Evolutionary conservation across 2,888 invertebrate species (phyloP), one percentile per base, ranked within the genome.

Genomic region (Pyrrhopygopsis socrates): DNA sequence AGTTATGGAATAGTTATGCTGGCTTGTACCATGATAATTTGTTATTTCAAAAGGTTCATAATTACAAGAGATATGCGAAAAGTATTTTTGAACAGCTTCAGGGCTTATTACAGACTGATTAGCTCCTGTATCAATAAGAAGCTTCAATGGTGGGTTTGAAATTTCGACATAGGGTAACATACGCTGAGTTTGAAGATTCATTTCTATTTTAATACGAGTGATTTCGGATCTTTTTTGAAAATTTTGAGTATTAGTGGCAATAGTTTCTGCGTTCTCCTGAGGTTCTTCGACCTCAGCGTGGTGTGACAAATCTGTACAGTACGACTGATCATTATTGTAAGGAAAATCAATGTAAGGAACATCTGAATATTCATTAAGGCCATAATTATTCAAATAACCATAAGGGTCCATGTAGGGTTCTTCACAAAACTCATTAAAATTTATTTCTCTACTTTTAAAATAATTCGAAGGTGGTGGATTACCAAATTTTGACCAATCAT

Each of bases 381-480:
- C 71, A 50, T 24, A 71, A 24, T 8, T 11, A 20, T 58, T 20
- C 18, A 6, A 4, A 74, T 74, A n/a, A 22, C n/a, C 22, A 38
- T 38, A 38, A 38, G 38, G 38, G 6, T 38, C 38, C 38, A 38
- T 9, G 71, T 50, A 58, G 0, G 22, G 30, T 54, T 54, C 22
- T 20, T 22, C 34, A 30, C 15, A 71, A 71, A 50, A 34, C 54
- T 74, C 74, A 30, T 74, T 74, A 22, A 34, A 22, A 74, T 74
- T 74, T 1, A 74, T 38, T 74, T 74, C 74, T n/a, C 58, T 54
- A 38, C 58, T 58, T 29, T 74, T 74, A 34, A 74, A 74, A 74
- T 74, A 74, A 13, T 38, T 38, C 38, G 22, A 58, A 34, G 74
- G n/a, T 22, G 74, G 74, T 54, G 58, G 74, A 30, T 74, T 74